Evolutionary conservation across 2,888 invertebrate genomes (phyloP).

Genomic region (Lithophane semibrunnea): DNA sequence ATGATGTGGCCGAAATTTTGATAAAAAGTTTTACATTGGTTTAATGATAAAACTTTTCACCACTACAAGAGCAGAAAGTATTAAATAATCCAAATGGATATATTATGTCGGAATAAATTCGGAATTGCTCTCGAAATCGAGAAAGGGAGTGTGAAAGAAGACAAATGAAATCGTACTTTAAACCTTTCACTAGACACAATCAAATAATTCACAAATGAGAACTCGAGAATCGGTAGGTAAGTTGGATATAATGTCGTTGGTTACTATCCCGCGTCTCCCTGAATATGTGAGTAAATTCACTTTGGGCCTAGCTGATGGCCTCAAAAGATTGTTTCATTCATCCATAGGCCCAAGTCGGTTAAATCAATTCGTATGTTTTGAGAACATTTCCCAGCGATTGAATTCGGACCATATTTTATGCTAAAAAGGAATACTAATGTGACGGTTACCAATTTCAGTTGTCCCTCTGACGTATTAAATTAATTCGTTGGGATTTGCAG

Average conservation of each 20-base stretch:
- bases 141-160: constrained; percentile 16
- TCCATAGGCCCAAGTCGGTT: constrained; percentile 50
- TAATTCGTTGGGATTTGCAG: background rate
- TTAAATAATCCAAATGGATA: constrained; percentile 16
- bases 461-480: background rate
- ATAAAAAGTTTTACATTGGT: constrained; percentile 42
- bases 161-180: constrained; percentile 36
- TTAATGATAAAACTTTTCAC: constrained; percentile 40
- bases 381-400: constrained; percentile 47
- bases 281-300: constrained; percentile 39
- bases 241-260: constrained; percentile 57
- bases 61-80: background rate
- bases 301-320: constrained; percentile 28
- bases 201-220: constrained; percentile 39
- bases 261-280: constrained; percentile 21
- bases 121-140: constrained; percentile 13
- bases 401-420: constrained; percentile 42
- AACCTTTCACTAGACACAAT: constrained; percentile 52
- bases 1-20: constrained; percentile 27
- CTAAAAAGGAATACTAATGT: constrained; percentile 40
- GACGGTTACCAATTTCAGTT: constrained; percentile 25
- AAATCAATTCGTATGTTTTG: constrained; percentile 63
- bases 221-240: constrained; percentile 50
- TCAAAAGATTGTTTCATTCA: constrained; percentile 43
- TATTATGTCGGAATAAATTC: constrained; percentile 26